phyloP scores from a whole-genome alignment of 2,113 vertebrate species.

The Phalacrocorax pelagicus region DNA sequence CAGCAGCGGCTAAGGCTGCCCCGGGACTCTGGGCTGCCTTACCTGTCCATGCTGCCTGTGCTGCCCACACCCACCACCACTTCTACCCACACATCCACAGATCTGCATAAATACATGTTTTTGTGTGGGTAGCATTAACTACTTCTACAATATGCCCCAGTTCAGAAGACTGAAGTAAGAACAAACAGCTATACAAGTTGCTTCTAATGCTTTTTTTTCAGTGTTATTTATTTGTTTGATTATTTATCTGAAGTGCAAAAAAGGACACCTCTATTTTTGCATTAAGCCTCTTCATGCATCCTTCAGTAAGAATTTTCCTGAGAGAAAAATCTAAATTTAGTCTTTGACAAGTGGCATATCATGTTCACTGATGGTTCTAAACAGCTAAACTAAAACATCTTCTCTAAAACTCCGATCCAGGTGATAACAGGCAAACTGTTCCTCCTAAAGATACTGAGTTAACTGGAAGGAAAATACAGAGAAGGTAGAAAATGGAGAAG shows the following conservation, averaged over 20 bases:
- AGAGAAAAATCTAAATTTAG: neutral
- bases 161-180: neutral
- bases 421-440: neutral
- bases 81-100: neutral
- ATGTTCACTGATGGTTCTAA: neutral
- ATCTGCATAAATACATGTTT: neutral
- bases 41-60: neutral
- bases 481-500: neutral
- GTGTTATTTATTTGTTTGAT: neutral
- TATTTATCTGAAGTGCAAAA: neutral
- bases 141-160: neutral
- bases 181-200: neutral
- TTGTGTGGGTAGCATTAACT: neutral
- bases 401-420: neutral
- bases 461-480: neutral
- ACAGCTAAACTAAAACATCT: neutral
- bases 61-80: neutral
- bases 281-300: neutral
- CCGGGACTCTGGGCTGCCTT: neutral
- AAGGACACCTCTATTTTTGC: neutral
- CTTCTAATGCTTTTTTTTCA: neutral
- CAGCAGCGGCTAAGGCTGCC: neutral
- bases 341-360: neutral
- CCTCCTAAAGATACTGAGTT: neutral
- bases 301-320: neutral